Evolutionary conservation across 92 coral and sea anemone genomes (phyloP).

Genomic region (Epizoanthus fatuus): DNA sequence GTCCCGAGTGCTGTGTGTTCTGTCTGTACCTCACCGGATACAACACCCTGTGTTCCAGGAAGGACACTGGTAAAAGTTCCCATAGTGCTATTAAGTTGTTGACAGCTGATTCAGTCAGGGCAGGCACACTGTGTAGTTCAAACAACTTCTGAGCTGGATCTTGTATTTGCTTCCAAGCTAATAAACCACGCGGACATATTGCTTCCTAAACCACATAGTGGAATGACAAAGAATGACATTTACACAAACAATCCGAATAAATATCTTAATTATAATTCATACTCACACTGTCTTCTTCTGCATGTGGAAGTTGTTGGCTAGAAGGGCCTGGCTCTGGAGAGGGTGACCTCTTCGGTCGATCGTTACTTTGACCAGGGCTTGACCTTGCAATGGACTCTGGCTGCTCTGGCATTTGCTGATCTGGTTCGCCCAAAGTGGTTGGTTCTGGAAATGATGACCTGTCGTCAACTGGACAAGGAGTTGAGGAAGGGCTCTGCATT

Average conservation of each 20-base stretch:
- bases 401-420: too few relatives aligned
- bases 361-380: too few relatives aligned
- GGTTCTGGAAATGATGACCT: neutral
- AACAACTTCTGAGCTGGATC: constrained; percentile 5
- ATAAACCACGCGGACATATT: constrained; percentile 23
- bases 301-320: too few relatives aligned
- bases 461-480: neutral
- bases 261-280: too few relatives aligned
- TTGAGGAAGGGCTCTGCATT: neutral
- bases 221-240: too few relatives aligned
- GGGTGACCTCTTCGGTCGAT: too few relatives aligned
- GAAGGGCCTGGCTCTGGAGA: too few relatives aligned
- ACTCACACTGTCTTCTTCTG: too few relatives aligned
- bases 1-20: constrained; percentile 4
- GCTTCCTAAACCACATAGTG: neutral
- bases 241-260: too few relatives aligned
- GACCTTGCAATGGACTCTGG: too few relatives aligned
- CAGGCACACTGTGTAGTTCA: neutral
- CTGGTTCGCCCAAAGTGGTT: too few relatives aligned
- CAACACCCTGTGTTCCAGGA: constrained; percentile 16
- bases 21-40: constrained; percentile 19
- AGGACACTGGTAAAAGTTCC: constrained; percentile 14
- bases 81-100: neutral
- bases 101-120: neutral
- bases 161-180: neutral